A percentile compares a stretch with the other conserved stretches of the same genome.
Conservation (phyloP, 2,113 vertebrate genomes). For the Ardeotis arabs region DNA sequence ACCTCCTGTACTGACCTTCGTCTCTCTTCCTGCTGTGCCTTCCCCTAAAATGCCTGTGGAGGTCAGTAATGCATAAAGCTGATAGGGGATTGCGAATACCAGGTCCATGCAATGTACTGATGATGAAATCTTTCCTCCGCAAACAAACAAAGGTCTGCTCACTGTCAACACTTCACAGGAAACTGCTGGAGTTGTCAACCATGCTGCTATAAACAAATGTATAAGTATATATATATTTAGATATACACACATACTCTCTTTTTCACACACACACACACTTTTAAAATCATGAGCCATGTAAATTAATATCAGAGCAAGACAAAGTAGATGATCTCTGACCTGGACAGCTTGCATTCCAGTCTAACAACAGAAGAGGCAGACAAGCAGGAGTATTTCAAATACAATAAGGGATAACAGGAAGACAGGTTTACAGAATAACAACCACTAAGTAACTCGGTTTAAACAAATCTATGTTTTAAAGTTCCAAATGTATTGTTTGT, state of each 20-base stretch:
- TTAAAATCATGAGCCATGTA: neutral
- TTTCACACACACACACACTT: neutral
- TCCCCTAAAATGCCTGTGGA: conserved; percentile 64
- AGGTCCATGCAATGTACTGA: neutral
- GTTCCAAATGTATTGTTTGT: neutral
- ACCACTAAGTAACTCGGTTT: neutral
- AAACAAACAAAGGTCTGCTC: neutral
- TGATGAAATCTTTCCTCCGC: neutral
- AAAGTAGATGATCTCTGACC: neutral
- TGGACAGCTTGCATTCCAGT: neutral
- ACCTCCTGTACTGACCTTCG: neutral
- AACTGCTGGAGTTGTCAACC: neutral
- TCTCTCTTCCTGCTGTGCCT: conserved; percentile 43
- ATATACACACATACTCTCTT: neutral
- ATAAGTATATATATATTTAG: neutral
- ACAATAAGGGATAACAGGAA: neutral
- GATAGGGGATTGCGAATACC: neutral
- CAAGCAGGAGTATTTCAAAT: neutral
- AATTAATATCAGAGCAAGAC: neutral
- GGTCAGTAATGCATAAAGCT: conserved; percentile 69
- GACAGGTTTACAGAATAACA: neutral
- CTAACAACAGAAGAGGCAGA: neutral
- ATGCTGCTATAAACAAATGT: neutral
- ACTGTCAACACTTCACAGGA: neutral
- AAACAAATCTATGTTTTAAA: neutral